These are phyloP conservation scores for Delia radicum DNA, from an alignment of 1,140 invertebrate genomes.

Conservation along the genomic window DNA sequence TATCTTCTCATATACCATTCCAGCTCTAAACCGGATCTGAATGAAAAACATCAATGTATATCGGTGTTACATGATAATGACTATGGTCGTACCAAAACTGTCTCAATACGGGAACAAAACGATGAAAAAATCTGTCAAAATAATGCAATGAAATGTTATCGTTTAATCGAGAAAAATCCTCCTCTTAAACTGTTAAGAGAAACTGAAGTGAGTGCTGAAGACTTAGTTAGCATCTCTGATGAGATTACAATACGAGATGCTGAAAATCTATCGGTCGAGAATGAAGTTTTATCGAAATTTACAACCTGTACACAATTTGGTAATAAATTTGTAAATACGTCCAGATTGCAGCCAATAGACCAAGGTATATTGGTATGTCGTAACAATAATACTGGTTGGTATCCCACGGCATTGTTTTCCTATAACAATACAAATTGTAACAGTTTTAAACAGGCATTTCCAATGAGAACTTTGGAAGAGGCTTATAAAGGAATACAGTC, in stretches of 20 bases:
- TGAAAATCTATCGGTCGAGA: background rate
- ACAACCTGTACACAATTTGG: conserved; percentile 50
- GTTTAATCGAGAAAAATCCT: conserved; percentile 41
- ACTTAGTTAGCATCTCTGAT: conserved; percentile 45
- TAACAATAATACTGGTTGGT: conserved; percentile 42
- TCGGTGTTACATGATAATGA: conserved; percentile 46
- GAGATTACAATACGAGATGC: conserved; percentile 30
- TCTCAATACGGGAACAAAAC: conserved; percentile 29
- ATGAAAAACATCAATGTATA: conserved; percentile 43
- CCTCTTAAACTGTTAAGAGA: conserved; percentile 37
- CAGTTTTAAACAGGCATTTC: conserved; percentile 44
- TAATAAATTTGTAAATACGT: conserved; percentile 27
- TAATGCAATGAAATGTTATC: conserved; percentile 36
- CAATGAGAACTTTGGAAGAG: conserved; percentile 37
- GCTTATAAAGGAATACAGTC: conserved; percentile 40
- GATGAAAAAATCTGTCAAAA: conserved; percentile 31
- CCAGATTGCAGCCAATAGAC: conserved; percentile 35
- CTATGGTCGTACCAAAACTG: conserved; percentile 44
- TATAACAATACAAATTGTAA: conserved; percentile 49
- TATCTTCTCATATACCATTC: too few species aligned
- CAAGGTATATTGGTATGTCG: conserved; percentile 51
- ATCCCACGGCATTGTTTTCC: conserved; percentile 41
- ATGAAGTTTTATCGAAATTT: conserved; percentile 37
- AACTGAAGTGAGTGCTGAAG: conserved; percentile 43
- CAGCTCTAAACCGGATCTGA: background rate